phyloP scores from a whole-genome alignment of 2,888 invertebrate species.

The Encarsia formosa region DNA sequence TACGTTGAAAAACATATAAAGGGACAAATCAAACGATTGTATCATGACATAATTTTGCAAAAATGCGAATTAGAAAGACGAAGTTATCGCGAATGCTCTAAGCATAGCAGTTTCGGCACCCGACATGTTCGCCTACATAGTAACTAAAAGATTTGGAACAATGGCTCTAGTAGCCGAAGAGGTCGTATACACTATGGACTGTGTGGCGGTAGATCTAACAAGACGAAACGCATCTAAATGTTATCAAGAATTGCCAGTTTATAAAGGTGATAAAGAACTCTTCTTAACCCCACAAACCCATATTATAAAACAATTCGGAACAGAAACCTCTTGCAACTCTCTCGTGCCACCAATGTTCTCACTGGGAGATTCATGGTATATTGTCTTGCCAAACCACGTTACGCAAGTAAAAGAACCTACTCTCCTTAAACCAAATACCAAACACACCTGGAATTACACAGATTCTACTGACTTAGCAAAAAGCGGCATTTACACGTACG shows the following conservation, averaged over 20 bases:
- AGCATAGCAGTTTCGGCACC: constrained; percentile 18
- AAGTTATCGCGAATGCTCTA: constrained; percentile 32
- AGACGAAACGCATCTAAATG: neutral
- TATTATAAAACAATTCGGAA: neutral
- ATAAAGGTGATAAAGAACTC: neutral
- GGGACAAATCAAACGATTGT: constrained; percentile 24
- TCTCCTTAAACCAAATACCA: neutral
- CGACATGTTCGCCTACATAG: neutral
- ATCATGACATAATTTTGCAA: constrained; percentile 30
- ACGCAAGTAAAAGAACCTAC: neutral
- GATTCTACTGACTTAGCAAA: neutral
- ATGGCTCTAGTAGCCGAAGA: neutral
- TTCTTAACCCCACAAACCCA: neutral
- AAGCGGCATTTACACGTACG: neutral
- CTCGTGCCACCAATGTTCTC: neutral
- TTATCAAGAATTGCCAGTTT: neutral
- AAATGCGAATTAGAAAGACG: constrained; percentile 33
- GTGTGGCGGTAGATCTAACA: neutral
- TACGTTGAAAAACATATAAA: constrained; percentile 34
- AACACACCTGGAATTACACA: neutral
- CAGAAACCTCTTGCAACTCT: neutral
- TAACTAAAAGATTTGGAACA: too few species aligned
- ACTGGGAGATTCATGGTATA: neutral
- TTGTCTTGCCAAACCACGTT: neutral
- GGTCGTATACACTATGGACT: neutral